These are phyloP conservation scores for Sebastolobus alascanus DNA, from an alignment of 2,797 vertebrate species.

Conservation along the genomic window DNA sequence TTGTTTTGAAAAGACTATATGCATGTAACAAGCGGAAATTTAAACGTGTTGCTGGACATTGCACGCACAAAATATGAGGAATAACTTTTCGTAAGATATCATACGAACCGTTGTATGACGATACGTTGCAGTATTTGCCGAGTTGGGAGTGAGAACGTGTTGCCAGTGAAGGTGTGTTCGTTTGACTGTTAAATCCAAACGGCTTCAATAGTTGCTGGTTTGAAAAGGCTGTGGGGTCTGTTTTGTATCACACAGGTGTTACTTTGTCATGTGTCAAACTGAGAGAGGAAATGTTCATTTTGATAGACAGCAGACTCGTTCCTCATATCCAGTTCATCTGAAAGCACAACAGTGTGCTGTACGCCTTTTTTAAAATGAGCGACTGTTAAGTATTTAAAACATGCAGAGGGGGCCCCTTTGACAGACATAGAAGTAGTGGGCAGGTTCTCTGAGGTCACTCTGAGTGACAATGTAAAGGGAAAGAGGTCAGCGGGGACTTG, in stretches of 20 bases:
- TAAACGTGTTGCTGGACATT: neutral
- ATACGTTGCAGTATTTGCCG: rapidly evolving
- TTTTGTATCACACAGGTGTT: conserved; percentile 67
- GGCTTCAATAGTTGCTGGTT: conserved; percentile 37
- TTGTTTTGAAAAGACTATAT: neutral
- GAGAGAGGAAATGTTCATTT: conserved; percentile 70
- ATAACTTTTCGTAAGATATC: rapidly evolving
- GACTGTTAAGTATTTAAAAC: conserved; percentile 65
- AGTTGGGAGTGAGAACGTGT: neutral
- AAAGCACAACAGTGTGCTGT: conserved; percentile 55
- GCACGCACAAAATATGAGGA: neutral
- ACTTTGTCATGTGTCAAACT: conserved; percentile 76
- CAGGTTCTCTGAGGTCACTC: conserved; percentile 60
- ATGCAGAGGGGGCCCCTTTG: conserved; percentile 56
- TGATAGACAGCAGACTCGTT: conserved; percentile 73
- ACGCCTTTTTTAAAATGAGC: conserved; percentile 45
- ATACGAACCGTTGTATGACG: neutral
- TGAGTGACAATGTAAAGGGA: conserved; percentile 69
- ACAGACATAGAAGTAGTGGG: conserved; percentile 49
- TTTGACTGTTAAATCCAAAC: conserved; percentile 24
- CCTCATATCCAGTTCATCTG: conserved; percentile 40
- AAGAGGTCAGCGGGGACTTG: conserved; percentile 57
- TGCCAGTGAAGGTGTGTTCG: conserved; percentile 10
- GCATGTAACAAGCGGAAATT: neutral
- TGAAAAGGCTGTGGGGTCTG: conserved; percentile 50